Conservation (phyloP, 2,888 invertebrate genomes). For the Stegophylla sp. region DNA sequence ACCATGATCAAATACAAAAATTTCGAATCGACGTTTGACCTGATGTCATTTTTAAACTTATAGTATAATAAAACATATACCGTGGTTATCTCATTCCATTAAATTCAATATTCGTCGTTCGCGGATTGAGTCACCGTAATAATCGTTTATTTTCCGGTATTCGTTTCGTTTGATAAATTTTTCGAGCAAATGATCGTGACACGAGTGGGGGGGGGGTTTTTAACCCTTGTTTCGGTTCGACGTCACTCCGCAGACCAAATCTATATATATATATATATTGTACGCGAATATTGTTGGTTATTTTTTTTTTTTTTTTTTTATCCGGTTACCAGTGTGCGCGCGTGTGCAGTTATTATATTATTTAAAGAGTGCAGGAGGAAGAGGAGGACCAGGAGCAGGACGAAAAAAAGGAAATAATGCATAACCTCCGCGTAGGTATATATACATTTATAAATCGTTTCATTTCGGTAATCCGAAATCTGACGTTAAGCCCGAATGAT, state of each 20-base stretch:
- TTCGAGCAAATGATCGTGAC: background rate
- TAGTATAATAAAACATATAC: background rate
- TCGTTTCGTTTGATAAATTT: constrained; percentile 5
- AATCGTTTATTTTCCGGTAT: background rate
- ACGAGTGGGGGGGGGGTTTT: too few relatives aligned
- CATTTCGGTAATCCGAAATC: constrained; percentile 59
- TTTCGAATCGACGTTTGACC: too few relatives aligned
- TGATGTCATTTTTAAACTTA: too few relatives aligned
- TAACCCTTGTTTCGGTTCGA: background rate
- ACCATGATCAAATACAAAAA: too few relatives aligned
- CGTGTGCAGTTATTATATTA: constrained; percentile 47
- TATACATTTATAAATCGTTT: constrained; percentile 58
- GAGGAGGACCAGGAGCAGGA: background rate
- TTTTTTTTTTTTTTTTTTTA: too few relatives aligned
- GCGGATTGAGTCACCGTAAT: background rate
- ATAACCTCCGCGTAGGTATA: constrained; percentile 39
- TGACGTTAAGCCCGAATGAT: constrained; percentile 58
- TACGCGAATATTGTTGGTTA: constrained; percentile 28
- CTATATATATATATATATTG: too few relatives aligned
- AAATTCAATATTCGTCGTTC: background rate
- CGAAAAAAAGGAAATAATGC: constrained; percentile 53
- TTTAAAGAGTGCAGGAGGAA: constrained; percentile 47
- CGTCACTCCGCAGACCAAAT: constrained; percentile 32
- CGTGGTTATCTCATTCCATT: background rate
- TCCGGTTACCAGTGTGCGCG: background rate